Conservation (phyloP, 2,888 invertebrate species). For the Cecidostiba fungosa region DNA sequence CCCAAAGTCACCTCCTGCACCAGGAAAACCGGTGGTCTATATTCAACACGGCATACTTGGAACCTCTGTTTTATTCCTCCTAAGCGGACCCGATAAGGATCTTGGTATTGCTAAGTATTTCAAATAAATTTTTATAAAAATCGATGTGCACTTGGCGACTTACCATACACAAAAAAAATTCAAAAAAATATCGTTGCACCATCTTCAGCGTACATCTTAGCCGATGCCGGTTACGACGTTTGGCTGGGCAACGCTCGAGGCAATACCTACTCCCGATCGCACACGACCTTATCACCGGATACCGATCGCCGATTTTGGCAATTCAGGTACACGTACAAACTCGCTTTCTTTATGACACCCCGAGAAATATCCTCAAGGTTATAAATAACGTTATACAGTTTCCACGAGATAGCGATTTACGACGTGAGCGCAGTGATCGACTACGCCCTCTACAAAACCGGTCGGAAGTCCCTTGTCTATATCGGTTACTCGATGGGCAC, state of each 20-base stretch:
- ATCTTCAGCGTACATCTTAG: constrained; percentile 81
- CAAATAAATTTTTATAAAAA: no score
- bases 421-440: constrained; percentile 93
- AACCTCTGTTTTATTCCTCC: constrained; percentile 74
- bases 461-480: constrained; percentile 83
- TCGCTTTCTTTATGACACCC: background rate
- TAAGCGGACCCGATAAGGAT: constrained; percentile 72
- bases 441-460: constrained; percentile 83
- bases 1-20: constrained; percentile 65
- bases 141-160: no score
- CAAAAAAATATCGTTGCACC: background rate
- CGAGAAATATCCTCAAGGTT: background rate
- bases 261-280: constrained; percentile 80
- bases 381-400: constrained; percentile 81
- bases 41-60: constrained; percentile 72
- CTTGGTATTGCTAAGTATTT: constrained; percentile 68
- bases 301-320: constrained; percentile 82
- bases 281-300: constrained; percentile 78
- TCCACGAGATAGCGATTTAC: constrained; percentile 91
- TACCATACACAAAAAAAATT: background rate
- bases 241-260: constrained; percentile 83
- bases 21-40: constrained; percentile 69
- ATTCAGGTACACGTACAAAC: constrained; percentile 80
- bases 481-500: constrained; percentile 97
- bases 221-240: constrained; percentile 84